Evolutionary conservation across 2,888 invertebrate species (phyloP).

Genomic region (Imbricaverruca yamaguchii): DNA sequence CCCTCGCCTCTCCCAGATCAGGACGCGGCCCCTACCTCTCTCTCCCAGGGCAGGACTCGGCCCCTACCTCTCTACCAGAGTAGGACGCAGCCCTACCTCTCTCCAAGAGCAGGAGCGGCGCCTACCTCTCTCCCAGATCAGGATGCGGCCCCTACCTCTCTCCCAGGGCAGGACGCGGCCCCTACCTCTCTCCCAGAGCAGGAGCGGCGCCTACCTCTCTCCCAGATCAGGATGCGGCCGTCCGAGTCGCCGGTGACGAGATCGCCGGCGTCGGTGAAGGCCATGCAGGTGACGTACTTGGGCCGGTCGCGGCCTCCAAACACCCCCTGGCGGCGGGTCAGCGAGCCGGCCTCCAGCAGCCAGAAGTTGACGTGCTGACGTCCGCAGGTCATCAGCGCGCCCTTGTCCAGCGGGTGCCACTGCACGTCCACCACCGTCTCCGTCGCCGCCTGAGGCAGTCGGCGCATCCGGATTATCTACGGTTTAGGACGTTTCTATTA

Average conservation of each 20-base stretch:
- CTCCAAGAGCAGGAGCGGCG: conserved; percentile 87
- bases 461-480: too few species aligned
- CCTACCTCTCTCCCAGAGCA: conserved; percentile 68
- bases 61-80: conserved; percentile 65
- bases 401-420: conserved; percentile 82
- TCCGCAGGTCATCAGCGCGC: conserved; percentile 79
- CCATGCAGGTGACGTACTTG: conserved; percentile 80
- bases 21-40: neutral
- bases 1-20: neutral
- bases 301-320: conserved; percentile 86
- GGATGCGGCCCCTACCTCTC: conserved; percentile 58
- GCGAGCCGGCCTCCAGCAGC: conserved; percentile 25
- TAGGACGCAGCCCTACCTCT: conserved; percentile 54
- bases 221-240: conserved; percentile 83
- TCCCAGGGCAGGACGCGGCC: too few species aligned
- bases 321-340: conserved; percentile 50
- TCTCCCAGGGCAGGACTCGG: too few species aligned
- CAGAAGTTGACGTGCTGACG: conserved; percentile 45
- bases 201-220: conserved; percentile 50
- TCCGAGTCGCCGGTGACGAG: conserved; percentile 84
- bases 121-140: conserved; percentile 77
- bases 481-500: too few species aligned
- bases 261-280: conserved; percentile 72
- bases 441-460: neutral
- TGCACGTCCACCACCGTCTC: conserved; percentile 71